A percentile compares a stretch with the other conserved stretches of the same genome.
These are phyloP conservation scores for Macroglossus sobrinus DNA, from an alignment of 2,113 vertebrate genomes.

Conservation along the genomic window DNA sequence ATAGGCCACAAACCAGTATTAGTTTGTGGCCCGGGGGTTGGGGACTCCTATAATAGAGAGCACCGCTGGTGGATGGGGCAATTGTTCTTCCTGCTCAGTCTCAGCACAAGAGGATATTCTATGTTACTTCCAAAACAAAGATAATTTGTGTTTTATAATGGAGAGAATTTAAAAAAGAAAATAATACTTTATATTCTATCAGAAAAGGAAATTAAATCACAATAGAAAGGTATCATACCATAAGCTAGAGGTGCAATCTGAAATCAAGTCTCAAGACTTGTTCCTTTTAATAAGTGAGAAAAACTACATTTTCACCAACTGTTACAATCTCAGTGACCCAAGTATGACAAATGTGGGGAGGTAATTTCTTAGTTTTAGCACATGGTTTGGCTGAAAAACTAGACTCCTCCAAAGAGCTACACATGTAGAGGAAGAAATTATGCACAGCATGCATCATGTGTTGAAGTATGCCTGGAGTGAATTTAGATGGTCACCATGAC, in stretches of 20 bases:
- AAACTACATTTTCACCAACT: conserved; percentile 33
- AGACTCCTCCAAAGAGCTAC: not conserved
- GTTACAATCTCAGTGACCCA: not conserved
- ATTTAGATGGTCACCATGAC: conserved; percentile 31
- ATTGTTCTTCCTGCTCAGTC: not conserved
- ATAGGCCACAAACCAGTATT: no score
- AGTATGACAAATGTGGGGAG: not conserved
- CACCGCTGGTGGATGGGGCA: not conserved
- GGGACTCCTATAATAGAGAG: not conserved
- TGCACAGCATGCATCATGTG: not conserved
- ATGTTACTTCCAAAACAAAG: conserved; percentile 17
- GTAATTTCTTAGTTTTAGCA: not conserved
- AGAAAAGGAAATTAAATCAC: conserved; percentile 37
- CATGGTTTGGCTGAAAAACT: not conserved
- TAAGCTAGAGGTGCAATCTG: not conserved
- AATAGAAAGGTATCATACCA: not conserved
- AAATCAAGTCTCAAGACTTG: conserved; percentile 38
- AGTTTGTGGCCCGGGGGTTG: no score
- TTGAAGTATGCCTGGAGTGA: not conserved
- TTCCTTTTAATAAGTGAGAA: conserved; percentile 58
- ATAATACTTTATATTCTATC: conserved; percentile 4
- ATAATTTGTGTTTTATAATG: not conserved
- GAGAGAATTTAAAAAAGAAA: not conserved
- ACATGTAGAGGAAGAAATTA: not conserved
- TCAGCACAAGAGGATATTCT: not conserved